Percentiles rank a stretch among this genome's conserved stretches.
These are phyloP conservation scores for Hemaris fuciformis DNA, from an alignment of 2,888 invertebrate genomes.

Conservation along the genomic window DNA sequence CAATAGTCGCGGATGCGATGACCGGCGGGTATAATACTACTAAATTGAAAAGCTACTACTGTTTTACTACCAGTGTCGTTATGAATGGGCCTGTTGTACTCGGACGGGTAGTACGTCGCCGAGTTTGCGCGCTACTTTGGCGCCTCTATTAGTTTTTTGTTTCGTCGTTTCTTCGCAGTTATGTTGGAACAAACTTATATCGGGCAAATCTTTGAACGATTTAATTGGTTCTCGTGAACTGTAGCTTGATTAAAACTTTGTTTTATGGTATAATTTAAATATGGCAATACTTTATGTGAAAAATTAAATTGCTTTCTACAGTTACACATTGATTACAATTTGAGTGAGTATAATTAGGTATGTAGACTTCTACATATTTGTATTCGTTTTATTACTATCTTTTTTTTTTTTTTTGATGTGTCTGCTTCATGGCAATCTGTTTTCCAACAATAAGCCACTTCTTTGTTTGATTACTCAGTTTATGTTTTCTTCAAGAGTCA, in stretches of 20 bases:
- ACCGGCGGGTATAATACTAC: conserved; percentile 33
- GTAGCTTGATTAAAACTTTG: background rate
- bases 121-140: conserved; percentile 12
- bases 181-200: background rate
- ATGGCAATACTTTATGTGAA: too few species aligned
- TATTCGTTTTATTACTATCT: too few species aligned
- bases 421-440: too few species aligned
- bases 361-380: too few species aligned
- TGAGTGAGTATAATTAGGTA: too few species aligned
- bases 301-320: too few species aligned
- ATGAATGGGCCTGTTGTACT: background rate
- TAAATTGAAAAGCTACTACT: background rate
- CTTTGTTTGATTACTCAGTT: too few species aligned
- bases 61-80: background rate
- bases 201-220: background rate
- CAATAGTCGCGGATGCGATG: conserved; percentile 45
- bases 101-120: background rate
- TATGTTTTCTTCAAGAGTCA: too few species aligned
- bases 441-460: too few species aligned
- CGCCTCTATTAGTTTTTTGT: background rate
- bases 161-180: background rate
- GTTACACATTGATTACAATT: too few species aligned
- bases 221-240: background rate
- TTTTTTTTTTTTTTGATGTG: too few species aligned
- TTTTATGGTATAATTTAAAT: background rate